Evolutionary conservation across 2,888 invertebrate species (phyloP).

Genomic region (Leptogaster cylindrica): DNA sequence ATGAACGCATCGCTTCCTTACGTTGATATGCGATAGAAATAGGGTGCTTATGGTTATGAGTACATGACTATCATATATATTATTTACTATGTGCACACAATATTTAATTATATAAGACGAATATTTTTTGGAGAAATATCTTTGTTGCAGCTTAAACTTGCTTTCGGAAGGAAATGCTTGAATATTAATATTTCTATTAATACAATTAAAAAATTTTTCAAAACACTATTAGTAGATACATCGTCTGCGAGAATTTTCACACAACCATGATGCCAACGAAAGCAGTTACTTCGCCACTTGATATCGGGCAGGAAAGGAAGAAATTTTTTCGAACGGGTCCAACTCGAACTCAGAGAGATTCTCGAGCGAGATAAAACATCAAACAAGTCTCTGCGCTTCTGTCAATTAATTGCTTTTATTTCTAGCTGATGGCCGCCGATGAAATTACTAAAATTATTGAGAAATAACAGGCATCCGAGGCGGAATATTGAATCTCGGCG

Average conservation of each 20-base stretch:
- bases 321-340: conserved; percentile 39
- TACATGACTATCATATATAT: no score
- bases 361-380: conserved; percentile 50
- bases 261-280: neutral
- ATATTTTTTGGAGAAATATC: no score
- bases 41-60: no score
- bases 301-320: conserved; percentile 32
- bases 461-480: conserved; percentile 6
- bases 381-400: conserved; percentile 53
- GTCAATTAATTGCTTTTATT: conserved; percentile 51
- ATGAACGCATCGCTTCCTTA: no score
- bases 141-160: no score
- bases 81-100: no score
- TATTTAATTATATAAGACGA: no score
- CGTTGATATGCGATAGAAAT: no score
- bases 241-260: neutral
- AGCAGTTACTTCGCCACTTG: neutral
- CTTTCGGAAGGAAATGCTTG: no score
- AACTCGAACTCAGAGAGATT: conserved; percentile 45
- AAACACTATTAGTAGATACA: no score
- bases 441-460: conserved; percentile 42
- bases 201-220: no score
- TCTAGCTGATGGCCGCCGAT: conserved; percentile 35
- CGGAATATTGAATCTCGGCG: neutral
- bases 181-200: no score